Percentiles rank a stretch among this genome's conserved stretches.
phyloP scores from a whole-genome alignment of 2,888 invertebrate genomes.

The Gnatocerus cornutus region DNA sequence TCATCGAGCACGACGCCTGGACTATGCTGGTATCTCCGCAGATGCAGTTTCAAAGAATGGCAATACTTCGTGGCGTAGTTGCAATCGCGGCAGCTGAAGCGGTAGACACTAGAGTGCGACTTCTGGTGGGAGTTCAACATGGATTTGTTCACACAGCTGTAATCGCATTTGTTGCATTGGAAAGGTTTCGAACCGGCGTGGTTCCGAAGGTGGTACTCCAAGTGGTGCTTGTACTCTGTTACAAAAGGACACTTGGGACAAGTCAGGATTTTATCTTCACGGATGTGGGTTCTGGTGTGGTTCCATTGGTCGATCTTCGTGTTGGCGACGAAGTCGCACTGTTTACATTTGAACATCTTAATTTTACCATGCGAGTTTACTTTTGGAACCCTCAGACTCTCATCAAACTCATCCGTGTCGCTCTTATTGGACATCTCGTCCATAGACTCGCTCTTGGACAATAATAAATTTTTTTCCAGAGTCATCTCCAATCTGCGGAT shows the following conservation, averaged over 20 bases:
- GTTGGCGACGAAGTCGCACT: constrained; percentile 88
- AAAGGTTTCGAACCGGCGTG: constrained; percentile 97
- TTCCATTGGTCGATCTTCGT: constrained; percentile 96
- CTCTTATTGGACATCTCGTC: constrained; percentile 69
- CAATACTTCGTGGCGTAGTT: constrained; percentile 98
- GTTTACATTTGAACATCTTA: constrained; percentile 94
- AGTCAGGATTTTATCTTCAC: constrained; percentile 90
- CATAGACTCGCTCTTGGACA: constrained; percentile 66
- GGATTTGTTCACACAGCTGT: constrained; percentile 97
- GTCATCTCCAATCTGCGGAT: constrained; percentile 67
- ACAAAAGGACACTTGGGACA: constrained; percentile 97
- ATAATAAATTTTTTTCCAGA: constrained; percentile 63
- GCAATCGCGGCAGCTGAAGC: constrained; percentile 94
- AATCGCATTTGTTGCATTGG: constrained; percentile 91
- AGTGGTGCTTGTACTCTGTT: constrained; percentile 98
- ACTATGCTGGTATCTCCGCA: constrained; percentile 92
- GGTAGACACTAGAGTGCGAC: constrained; percentile 93
- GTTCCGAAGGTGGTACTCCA: constrained; percentile 97
- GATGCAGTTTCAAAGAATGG: constrained; percentile 95
- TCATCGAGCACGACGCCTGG: constrained; percentile 93
- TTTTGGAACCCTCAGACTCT: constrained; percentile 71
- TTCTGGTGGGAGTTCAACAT: constrained; percentile 99
- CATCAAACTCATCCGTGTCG: constrained; percentile 72
- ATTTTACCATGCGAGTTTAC: constrained; percentile 86
- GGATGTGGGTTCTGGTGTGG: constrained; percentile 93